Percentiles rank a stretch among this genome's conserved stretches.
Conservation (phyloP, 2,113 vertebrate genomes). For the Polypterus bichir region DNA sequence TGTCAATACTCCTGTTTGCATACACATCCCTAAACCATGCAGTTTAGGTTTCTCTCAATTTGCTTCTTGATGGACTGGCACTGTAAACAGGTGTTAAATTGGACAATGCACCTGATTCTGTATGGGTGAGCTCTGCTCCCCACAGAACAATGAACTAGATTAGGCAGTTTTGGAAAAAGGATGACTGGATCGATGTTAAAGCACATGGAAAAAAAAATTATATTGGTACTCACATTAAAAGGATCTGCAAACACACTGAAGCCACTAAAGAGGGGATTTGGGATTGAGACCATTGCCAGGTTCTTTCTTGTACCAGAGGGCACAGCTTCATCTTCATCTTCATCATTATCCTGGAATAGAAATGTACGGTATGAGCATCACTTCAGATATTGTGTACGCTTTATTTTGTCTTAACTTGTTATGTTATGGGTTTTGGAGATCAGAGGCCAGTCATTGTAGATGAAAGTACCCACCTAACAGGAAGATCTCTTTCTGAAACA, state of each 20-base stretch:
- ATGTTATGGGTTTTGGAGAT: not conserved
- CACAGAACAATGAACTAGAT: not conserved
- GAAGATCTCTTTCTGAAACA: too few relatives aligned
- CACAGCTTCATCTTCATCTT: slow-evolving; percentile 47
- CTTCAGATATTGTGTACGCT: not conserved
- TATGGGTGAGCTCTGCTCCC: not conserved
- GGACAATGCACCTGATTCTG: not conserved
- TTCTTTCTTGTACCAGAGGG: slow-evolving; percentile 29
- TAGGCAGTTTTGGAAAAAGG: not conserved
- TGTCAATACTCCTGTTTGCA: slow-evolving; percentile 8
- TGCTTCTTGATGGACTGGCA: too few relatives aligned
- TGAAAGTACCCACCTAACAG: too few relatives aligned
- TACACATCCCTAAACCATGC: not conserved
- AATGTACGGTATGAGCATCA: not conserved
- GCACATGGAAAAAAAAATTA: not conserved
- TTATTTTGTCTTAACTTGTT: not conserved
- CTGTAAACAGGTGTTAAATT: too few relatives aligned
- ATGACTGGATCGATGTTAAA: not conserved
- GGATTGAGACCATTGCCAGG: slow-evolving; percentile 61
- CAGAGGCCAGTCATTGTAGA: too few relatives aligned
- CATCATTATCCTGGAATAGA: slow-evolving; percentile 21
- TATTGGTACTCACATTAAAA: slow-evolving; percentile 48
- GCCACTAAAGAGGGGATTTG: slow-evolving; percentile 67
- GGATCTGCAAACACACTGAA: slow-evolving; percentile 50
- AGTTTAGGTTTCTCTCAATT: not conserved